Evolutionary conservation across 2,888 invertebrate genomes (phyloP).

Genomic region (Hipparchia semele): DNA sequence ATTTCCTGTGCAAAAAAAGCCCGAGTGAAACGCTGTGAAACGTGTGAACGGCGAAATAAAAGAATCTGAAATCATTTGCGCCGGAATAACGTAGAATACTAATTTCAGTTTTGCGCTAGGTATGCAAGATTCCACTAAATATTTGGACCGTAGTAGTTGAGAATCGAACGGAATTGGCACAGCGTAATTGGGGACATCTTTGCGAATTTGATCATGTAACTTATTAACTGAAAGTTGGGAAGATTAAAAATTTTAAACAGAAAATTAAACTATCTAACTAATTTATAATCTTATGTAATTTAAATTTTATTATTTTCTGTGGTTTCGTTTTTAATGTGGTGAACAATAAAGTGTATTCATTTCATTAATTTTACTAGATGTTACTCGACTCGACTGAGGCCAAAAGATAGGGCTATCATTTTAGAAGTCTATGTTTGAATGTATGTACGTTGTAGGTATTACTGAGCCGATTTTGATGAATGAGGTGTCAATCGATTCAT

Average conservation of each 20-base stretch:
- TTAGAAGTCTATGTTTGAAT: too few relatives aligned
- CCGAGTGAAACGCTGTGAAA: constrained; percentile 40
- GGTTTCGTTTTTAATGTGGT: too few relatives aligned
- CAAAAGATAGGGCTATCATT: too few relatives aligned
- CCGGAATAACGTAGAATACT: constrained; percentile 37
- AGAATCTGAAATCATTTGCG: constrained; percentile 40
- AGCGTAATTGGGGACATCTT: constrained; percentile 17
- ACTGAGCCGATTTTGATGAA: too few relatives aligned
- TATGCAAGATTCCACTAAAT: constrained; percentile 25
- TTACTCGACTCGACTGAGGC: too few relatives aligned
- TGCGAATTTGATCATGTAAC: constrained; percentile 11
- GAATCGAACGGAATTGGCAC: constrained; percentile 18
- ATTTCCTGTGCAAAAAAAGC: constrained; percentile 47
- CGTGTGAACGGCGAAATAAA: constrained; percentile 43
- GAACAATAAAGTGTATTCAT: too few relatives aligned
- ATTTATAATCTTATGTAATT: not conserved
- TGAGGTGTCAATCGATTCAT: too few relatives aligned
- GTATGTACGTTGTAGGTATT: too few relatives aligned
- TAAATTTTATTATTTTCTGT: too few relatives aligned
- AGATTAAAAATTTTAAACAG: not conserved
- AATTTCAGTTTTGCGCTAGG: constrained; percentile 30
- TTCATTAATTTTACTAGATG: too few relatives aligned
- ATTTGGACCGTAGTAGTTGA: constrained; percentile 10
- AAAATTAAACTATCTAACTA: constrained; percentile 1
- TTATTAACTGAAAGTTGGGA: constrained; percentile 8